These are phyloP conservation scores for Saccostrea cuccullata DNA, from an alignment of 1,140 invertebrate species.

Conservation along the genomic window DNA sequence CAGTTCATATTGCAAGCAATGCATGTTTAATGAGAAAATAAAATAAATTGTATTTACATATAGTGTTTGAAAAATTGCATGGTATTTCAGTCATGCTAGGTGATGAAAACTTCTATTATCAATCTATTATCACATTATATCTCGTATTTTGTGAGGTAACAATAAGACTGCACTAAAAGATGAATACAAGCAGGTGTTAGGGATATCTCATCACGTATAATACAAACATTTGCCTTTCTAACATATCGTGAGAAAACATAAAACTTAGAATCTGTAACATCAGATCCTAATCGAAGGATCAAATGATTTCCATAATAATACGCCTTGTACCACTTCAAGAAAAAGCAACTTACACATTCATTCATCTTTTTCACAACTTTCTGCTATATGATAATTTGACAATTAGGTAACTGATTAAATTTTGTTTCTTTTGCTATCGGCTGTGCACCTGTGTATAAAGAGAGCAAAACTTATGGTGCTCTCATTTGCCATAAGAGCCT, in stretches of 20 bases:
- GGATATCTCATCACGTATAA: neutral
- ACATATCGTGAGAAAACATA: constrained; percentile 7
- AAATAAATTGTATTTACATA: neutral
- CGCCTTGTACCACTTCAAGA: neutral
- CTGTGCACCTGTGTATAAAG: constrained; percentile 21
- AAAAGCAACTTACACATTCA: constrained; percentile 13
- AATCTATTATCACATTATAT: constrained; percentile 25
- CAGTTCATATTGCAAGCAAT: neutral
- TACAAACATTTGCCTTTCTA: constrained; percentile 22
- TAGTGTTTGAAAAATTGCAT: neutral
- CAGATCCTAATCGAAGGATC: constrained; percentile 9
- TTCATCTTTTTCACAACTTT: constrained; percentile 37
- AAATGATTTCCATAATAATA: constrained; percentile 28
- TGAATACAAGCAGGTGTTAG: constrained; percentile 10
- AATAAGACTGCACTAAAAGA: neutral
- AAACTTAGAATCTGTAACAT: constrained; percentile 12
- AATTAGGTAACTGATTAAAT: constrained; percentile 31
- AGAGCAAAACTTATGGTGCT: neutral
- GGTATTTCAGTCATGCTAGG: neutral
- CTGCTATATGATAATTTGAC: constrained; percentile 21
- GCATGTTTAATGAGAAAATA: constrained; percentile 2
- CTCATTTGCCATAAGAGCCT: neutral
- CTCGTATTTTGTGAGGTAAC: neutral
- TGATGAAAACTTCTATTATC: constrained; percentile 12
- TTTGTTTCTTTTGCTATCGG: constrained; percentile 1